phyloP scores from a whole-genome alignment of 2,888 invertebrate species.

The Nemoura dubitans region DNA sequence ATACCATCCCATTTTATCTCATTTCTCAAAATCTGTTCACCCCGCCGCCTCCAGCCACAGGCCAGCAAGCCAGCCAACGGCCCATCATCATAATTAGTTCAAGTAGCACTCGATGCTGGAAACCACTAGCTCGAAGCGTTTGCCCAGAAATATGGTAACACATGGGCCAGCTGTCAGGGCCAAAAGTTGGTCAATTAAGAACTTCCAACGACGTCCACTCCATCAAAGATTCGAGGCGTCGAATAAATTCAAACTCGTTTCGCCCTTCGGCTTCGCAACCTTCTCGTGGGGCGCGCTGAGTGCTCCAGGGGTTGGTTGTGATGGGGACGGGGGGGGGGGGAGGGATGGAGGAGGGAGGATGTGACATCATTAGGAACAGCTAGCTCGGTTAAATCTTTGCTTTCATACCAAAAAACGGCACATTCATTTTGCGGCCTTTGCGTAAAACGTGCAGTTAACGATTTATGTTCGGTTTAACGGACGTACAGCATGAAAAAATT shows the following conservation, averaged over 20 bases:
- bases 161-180: not conserved
- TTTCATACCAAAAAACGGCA: not conserved
- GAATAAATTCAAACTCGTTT: constrained; percentile 12
- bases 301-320: not conserved
- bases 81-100: not conserved
- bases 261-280: not conserved
- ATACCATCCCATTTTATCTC: not conserved
- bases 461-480: not conserved
- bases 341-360: not conserved
- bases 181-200: constrained; percentile 12
- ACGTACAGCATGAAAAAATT: not conserved
- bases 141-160: constrained; percentile 7
- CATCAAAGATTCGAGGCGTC: constrained; percentile 12
- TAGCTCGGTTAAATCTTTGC: constrained; percentile 7
- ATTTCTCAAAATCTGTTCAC: not conserved
- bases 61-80: not conserved
- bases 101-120: not conserved
- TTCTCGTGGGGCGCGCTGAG: not conserved
- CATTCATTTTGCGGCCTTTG: not conserved
- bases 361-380: not conserved
- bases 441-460: not conserved
- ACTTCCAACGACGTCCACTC: constrained; percentile 3
- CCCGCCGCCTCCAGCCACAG: not conserved
- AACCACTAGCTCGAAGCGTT: not conserved
- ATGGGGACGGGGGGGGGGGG: not conserved